Evolutionary conservation across 2,113 vertebrate species (phyloP).

Genomic region (Platysteira castanea): DNA sequence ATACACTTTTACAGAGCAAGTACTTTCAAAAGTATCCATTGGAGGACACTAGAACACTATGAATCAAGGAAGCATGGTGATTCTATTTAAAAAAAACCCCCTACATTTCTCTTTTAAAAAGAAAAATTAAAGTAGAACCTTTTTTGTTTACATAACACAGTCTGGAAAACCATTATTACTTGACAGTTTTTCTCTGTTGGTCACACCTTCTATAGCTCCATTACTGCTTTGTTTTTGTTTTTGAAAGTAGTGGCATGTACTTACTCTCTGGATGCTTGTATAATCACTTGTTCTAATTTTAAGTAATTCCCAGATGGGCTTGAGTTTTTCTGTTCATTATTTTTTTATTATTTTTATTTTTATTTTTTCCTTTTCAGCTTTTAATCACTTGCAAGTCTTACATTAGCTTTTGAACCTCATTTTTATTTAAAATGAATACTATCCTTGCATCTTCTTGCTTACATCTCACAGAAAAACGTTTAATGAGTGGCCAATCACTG

Average conservation of each 20-base stretch:
- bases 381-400: neutral
- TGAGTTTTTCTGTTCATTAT: neutral
- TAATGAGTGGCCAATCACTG: neutral
- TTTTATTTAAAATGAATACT: neutral
- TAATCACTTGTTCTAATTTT: neutral
- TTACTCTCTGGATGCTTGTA: neutral
- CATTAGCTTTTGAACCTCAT: neutral
- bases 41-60: conserved; percentile 77
- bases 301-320: neutral
- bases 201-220: neutral
- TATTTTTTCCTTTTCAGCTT: neutral
- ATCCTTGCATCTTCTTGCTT: neutral
- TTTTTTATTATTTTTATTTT: neutral
- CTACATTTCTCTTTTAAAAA: neutral
- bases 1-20: neutral
- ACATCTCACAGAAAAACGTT: neutral
- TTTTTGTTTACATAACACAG: neutral
- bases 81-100: neutral
- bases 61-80: conserved; percentile 11
- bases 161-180: neutral
- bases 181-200: neutral
- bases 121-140: neutral
- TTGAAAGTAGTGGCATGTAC: neutral
- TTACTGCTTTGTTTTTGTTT: neutral
- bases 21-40: conserved; percentile 70